Evolutionary conservation across 2,113 vertebrate species (phyloP), one percentile per base, ranked within the genome.

Genomic region (Otolemur garnettii): DNA sequence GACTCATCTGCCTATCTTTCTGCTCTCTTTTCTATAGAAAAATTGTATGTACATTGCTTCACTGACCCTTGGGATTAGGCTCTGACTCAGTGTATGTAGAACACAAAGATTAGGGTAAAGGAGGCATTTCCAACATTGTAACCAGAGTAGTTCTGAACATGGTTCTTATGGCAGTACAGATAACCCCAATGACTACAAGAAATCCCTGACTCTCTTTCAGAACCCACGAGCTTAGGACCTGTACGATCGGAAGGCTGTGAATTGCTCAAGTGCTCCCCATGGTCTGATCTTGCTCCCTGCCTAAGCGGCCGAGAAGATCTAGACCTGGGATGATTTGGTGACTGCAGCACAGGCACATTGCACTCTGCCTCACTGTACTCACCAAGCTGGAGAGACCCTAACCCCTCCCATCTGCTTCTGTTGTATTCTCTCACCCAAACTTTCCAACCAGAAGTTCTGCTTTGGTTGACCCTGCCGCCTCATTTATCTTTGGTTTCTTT

Each of bases 11-110:
- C 42, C n/a, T 94, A 30, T 11, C 60, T 38, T 10, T 90, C 79
- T 24, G 21, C 92, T 82, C 14, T 96, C 53, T 80, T 90, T 94
- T 72, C 50, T 57, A 22, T n/a, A 85, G 77, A 87, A 87, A 83
- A 93, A 69, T 38, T 17, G 13, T 33, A 6, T 55, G 21, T 59
- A 10, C 17, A 21, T 50, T 71, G 24, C n/a, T 72, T 26, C 5
- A 38, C 14, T 68, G 21, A 53, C 13, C 14, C 91, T 12, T 7
- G 9, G 38, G 21, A 1, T 71, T 72, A 88, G 78, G 15, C 53
- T 95, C 17, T 75, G 50, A 78, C 30, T 80, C 26, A 1, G 12
- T 18, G 55, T 53, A 87, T 83, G 57, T 74, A 94, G 22, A 83
- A 13, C 21, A 28, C 11, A 19, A 53, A 50, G 50, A 88, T 77